Evolutionary conservation across 1,140 invertebrate species (phyloP).

Genomic region (Nylanderia fulva): DNA sequence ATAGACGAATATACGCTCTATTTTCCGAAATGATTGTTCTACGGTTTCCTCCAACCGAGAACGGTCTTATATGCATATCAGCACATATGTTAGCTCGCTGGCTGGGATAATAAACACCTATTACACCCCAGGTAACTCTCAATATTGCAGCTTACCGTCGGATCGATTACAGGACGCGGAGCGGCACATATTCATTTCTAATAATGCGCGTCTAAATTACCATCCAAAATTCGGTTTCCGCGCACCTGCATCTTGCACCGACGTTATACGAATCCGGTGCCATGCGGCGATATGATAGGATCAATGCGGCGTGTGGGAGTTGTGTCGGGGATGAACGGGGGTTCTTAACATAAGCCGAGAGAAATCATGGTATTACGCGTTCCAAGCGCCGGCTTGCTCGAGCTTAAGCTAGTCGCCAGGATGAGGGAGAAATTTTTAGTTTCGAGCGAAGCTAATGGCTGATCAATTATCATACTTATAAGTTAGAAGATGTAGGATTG

Average conservation of each 20-base stretch:
- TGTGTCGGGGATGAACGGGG: constrained; percentile 49
- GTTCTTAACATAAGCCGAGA: constrained; percentile 60
- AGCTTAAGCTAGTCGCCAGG: constrained; percentile 45
- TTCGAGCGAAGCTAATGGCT: not conserved
- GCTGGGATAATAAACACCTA: constrained; percentile 66
- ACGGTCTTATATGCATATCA: not conserved
- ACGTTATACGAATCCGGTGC: constrained; percentile 8
- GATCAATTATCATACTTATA: constrained; percentile 6
- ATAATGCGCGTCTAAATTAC: constrained; percentile 56
- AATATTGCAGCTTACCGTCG: constrained; percentile 66
- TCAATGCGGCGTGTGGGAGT: constrained; percentile 46
- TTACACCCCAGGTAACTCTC: constrained; percentile 69
- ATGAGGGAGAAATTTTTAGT: constrained; percentile 7
- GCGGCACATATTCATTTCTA: constrained; percentile 61
- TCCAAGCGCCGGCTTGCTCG: constrained; percentile 27
- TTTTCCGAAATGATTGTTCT: not conserved
- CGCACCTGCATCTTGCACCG: constrained; percentile 3
- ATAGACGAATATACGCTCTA: not conserved
- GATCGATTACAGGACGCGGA: constrained; percentile 42
- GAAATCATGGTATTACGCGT: constrained; percentile 51
- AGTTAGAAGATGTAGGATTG: too few relatives aligned
- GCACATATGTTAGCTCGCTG: constrained; percentile 7
- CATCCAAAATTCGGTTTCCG: constrained; percentile 24
- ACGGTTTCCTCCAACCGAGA: not conserved
- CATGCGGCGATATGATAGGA: constrained; percentile 37